Percentiles rank a stretch among this genome's conserved stretches.
Evolutionary conservation across 1,140 invertebrate species (phyloP).

Genomic region (Drosophila nannoptera): DNA sequence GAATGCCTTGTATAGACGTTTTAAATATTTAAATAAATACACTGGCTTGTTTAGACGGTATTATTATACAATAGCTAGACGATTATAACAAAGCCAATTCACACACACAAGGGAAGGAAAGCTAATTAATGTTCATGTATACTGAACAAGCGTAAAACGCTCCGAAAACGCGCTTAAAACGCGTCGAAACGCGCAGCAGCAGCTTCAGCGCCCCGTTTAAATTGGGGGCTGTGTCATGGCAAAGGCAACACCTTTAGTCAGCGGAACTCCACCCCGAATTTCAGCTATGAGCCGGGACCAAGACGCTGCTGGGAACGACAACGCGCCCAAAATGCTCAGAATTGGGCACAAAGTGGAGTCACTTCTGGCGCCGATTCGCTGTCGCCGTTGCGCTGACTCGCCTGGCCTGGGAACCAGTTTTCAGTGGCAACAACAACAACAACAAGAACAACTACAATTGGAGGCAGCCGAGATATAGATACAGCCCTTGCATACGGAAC

Average conservation of each 20-base stretch:
- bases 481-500: conserved; percentile 42
- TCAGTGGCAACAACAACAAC: conserved; percentile 25
- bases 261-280: conserved; percentile 22
- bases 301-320: conserved; percentile 50
- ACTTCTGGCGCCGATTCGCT: conserved; percentile 45
- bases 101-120: conserved; percentile 22
- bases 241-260: conserved; percentile 8
- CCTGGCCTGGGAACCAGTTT: conserved; percentile 67
- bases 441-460: too few species aligned
- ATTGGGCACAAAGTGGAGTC: conserved; percentile 61
- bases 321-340: conserved; percentile 50
- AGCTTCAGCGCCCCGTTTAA: neutral
- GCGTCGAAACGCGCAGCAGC: conserved; percentile 12
- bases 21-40: conserved; percentile 71
- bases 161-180: conserved; percentile 13
- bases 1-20: conserved; percentile 46
- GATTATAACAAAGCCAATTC: conserved; percentile 36
- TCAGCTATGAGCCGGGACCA: conserved; percentile 3
- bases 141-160: conserved; percentile 42
- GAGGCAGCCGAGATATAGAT: conserved; percentile 14
- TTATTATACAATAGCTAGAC: conserved; percentile 33
- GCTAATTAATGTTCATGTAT: conserved; percentile 58
- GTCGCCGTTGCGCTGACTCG: conserved; percentile 40
- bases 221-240: conserved; percentile 12
- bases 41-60: conserved; percentile 15